Base-by-base conservation (phyloP, 2,888 invertebrate species). In the Caenorhabditis doughertyi region DNA sequence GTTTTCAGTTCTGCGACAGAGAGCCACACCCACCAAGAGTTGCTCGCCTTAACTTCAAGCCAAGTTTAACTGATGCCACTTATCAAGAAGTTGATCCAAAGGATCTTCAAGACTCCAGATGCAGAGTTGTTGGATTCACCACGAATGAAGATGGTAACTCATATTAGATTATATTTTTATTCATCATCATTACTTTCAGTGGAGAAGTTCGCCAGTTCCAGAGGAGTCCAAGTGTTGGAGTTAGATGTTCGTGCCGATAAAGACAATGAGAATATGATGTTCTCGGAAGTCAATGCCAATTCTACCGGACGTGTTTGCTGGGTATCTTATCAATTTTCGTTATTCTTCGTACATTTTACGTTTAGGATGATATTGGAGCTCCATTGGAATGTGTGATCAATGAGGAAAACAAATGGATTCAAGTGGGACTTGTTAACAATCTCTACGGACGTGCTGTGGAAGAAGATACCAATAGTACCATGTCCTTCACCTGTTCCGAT, bases 291-390 rank as follows among this genome's bases (percentile, higher is more conserved):
- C 27, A 79, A 55, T 42, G 49, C 18, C 2, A 83, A 79, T 27
- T 27, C 56, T 1, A 73, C 83, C 11, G 79, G 83, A 58, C 56
- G 67, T 25, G 74, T 58, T 18, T 83, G 83, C 62, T 79, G 79
- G 83, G 81, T 81, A 56, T n/a, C n/a, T n/a, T n/a, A n/a, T n/a
- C n/a, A n/a, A n/a, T n/a, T n/a, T n/a, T n/a, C n/a, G n/a, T 5
- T 18, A 13, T 18, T 23, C 9, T 47, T 47, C n/a, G 35, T 18
- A 49, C 42, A 44, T 29, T 64, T 1, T 25, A 51, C 2, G 9
- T 64, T 74, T 44, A 81, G 81, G 79, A 79, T 35, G 83, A 83
- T 21, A 68, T 79, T 55, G 83, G 83, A 58, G 79, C 79, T 23
- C 83, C 83, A 55, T 39, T 83, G 39, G 83, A 83, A 39, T 83